phyloP scores from a whole-genome alignment of 2,888 invertebrate species.

The Protophormia terraenovae region DNA sequence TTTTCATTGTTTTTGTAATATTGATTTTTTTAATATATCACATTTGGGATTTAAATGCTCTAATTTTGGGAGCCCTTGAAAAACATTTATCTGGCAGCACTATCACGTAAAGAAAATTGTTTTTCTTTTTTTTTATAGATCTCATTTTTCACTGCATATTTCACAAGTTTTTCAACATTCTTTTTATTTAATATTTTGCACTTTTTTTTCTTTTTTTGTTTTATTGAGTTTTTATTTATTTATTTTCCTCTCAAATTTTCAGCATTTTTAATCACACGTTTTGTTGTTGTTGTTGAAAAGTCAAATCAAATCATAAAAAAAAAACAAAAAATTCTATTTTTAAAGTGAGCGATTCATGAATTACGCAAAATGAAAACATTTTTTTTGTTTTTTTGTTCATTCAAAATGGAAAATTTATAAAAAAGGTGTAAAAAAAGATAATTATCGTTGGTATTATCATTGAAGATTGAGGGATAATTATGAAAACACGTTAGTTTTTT shows the following conservation, averaged over 20 bases:
- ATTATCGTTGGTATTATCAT: slow-evolving; percentile 36
- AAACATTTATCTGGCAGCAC: slow-evolving; percentile 42
- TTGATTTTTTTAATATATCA: slow-evolving; percentile 21
- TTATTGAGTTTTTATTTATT: slow-evolving; percentile 47
- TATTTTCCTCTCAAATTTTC: slow-evolving; percentile 41
- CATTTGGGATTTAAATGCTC: background rate
- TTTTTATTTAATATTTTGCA: slow-evolving; percentile 49
- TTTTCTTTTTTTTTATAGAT: slow-evolving; percentile 30
- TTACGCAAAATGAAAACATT: slow-evolving; percentile 78
- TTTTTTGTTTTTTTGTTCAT: slow-evolving; percentile 66
- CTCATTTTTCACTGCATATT: slow-evolving; percentile 55
- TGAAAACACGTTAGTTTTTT: slow-evolving; percentile 51
- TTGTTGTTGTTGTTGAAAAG: slow-evolving; percentile 71
- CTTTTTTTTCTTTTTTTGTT: slow-evolving; percentile 52
- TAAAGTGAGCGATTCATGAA: slow-evolving; percentile 76
- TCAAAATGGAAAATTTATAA: slow-evolving; percentile 75
- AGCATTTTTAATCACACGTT: slow-evolving; percentile 69
- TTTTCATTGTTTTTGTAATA: background rate
- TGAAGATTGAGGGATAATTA: slow-evolving; percentile 28
- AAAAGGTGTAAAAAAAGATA: slow-evolving; percentile 67
- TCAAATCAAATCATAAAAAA: slow-evolving; percentile 73
- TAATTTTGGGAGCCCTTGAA: background rate
- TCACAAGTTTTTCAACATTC: slow-evolving; percentile 41
- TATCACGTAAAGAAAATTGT: slow-evolving; percentile 29
- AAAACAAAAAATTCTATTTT: slow-evolving; percentile 75